Conservation (phyloP, 2,113 vertebrate species). For the Antidorcas marsupialis region DNA sequence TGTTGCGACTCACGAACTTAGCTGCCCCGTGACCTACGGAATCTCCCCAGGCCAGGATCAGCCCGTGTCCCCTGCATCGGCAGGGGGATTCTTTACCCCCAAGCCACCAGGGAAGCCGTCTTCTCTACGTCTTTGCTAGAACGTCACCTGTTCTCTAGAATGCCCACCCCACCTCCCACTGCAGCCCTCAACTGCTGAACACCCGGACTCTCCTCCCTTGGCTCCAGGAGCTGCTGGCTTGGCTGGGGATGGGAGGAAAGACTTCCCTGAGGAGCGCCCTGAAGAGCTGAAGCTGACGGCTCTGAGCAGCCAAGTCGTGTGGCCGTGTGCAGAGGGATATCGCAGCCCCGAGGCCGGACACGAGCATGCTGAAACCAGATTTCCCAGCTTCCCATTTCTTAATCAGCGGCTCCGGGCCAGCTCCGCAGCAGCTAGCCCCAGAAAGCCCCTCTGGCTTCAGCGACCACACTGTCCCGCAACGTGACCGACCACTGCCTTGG, state of each 20-base stretch:
- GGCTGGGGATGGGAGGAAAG: background rate
- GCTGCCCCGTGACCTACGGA: fast-evolving
- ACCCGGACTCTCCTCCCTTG: fast-evolving
- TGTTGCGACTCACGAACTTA: background rate
- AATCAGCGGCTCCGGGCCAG: fast-evolving
- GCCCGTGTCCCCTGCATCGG: background rate
- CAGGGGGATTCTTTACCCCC: background rate
- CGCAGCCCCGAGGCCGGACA: fast-evolving
- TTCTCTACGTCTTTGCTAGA: background rate
- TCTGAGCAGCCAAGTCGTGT: fast-evolving
- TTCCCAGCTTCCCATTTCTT: background rate
- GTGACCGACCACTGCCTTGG: fast-evolving
- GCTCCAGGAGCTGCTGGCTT: background rate
- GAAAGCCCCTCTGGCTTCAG: background rate
- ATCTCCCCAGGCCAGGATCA: background rate
- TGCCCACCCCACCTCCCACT: too few relatives aligned
- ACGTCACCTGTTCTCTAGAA: background rate
- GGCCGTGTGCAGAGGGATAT: background rate
- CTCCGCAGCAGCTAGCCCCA: background rate
- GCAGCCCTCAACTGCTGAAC: background rate
- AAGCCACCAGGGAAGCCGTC: background rate
- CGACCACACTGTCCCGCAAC: background rate
- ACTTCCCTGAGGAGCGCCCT: background rate
- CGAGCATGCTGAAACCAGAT: fast-evolving
- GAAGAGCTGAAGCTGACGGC: background rate